A percentile compares a stretch with the other conserved stretches of the same genome.
Evolutionary conservation across 1,140 invertebrate genomes (phyloP).

Genomic region (Zaprionus ghesquierei): DNA sequence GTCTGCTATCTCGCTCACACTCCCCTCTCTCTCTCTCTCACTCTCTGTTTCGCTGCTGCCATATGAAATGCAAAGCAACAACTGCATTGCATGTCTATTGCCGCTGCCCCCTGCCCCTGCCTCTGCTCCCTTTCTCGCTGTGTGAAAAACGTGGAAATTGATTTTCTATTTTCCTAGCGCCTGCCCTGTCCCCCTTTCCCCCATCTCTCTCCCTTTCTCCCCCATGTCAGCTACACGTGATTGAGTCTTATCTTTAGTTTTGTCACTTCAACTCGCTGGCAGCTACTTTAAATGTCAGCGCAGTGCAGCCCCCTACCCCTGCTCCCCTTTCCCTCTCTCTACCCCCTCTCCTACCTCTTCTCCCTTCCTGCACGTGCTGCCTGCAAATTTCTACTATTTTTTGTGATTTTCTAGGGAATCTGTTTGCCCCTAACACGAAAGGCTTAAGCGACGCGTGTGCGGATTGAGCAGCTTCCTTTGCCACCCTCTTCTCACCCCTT

Average conservation of each 20-base stretch:
- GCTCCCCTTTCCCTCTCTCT: neutral
- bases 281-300: slow-evolving; percentile 79
- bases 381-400: slow-evolving; percentile 68
- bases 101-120: slow-evolving; percentile 46
- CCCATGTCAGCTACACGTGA: slow-evolving; percentile 71
- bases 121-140: neutral
- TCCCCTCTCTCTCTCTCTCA: neutral
- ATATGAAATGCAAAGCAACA: too few relatives aligned
- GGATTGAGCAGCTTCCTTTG: neutral
- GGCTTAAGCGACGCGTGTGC: slow-evolving; percentile 51
- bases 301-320: too few relatives aligned
- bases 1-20: neutral
- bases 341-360: neutral
- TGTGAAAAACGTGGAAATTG: slow-evolving; percentile 75
- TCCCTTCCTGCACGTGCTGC: slow-evolving; percentile 49
- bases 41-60: slow-evolving; percentile 1
- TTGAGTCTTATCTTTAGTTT: slow-evolving; percentile 81
- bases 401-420: slow-evolving; percentile 27
- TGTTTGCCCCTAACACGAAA: slow-evolving; percentile 41
- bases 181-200: slow-evolving; percentile 26
- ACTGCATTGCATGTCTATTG: too few relatives aligned
- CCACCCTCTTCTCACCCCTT: neutral
- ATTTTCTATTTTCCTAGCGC: slow-evolving; percentile 75
- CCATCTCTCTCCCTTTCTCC: neutral
- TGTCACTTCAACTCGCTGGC: slow-evolving; percentile 75